phyloP scores from a whole-genome alignment of 2,113 vertebrate genomes.

The Aythya baeri region DNA sequence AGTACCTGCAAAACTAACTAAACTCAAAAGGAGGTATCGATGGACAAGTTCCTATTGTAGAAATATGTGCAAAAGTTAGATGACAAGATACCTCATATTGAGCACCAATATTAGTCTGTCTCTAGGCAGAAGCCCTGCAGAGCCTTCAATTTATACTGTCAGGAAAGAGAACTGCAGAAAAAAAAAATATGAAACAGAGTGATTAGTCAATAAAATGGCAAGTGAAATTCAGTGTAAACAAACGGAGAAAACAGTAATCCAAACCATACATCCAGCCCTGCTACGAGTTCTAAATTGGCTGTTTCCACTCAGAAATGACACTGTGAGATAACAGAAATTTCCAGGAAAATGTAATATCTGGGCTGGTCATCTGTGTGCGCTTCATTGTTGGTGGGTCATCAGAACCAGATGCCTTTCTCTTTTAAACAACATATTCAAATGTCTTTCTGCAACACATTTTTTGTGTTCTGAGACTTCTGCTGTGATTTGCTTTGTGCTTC shows the following conservation, averaged over 20 bases:
- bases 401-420: background rate
- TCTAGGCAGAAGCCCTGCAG: background rate
- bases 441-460: background rate
- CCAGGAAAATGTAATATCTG: slow-evolving; percentile 33
- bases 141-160: background rate
- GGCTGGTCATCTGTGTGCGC: background rate
- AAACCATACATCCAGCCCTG: slow-evolving; percentile 9
- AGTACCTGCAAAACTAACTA: background rate
- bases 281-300: slow-evolving; percentile 38
- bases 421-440: background rate
- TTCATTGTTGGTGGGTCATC: background rate
- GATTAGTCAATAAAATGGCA: slow-evolving; percentile 56
- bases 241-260: slow-evolving; percentile 40
- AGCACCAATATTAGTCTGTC: background rate
- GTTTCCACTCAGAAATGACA: background rate
- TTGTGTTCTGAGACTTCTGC: background rate
- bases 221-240: slow-evolving; percentile 49
- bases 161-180: background rate
- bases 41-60: background rate
- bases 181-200: background rate
- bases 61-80: background rate
- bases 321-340: slow-evolving; percentile 7
- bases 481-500: background rate
- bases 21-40: background rate
- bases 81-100: background rate